These are phyloP conservation scores for Phalloptychus januarius DNA, from an alignment of 2,797 vertebrate species.

Conservation along the genomic window DNA sequence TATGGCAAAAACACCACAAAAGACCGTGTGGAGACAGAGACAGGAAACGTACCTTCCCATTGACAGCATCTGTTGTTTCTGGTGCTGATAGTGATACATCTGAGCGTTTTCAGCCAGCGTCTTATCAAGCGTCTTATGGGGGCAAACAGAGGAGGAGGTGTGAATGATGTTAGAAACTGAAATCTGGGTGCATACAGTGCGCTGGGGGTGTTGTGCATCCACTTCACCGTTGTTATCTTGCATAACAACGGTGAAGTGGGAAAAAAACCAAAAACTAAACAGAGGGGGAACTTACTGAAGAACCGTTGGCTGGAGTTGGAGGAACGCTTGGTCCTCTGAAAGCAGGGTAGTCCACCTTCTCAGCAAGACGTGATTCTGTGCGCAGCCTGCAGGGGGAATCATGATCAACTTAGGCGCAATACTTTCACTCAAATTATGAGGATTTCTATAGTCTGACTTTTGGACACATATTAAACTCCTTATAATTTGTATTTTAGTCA, in stretches of 20 bases:
- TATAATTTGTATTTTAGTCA: not conserved
- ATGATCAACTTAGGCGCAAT: not conserved
- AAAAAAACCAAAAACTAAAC: slow-evolving; percentile 3
- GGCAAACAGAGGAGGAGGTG: slow-evolving; percentile 18
- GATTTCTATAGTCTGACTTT: not conserved
- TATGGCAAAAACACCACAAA: not conserved
- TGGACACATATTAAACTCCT: not conserved
- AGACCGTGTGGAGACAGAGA: not conserved
- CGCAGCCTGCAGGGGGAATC: slow-evolving; percentile 80
- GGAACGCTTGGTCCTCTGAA: slow-evolving; percentile 55
- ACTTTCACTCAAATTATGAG: not conserved
- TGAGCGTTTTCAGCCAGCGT: slow-evolving; percentile 91
- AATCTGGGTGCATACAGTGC: not conserved
- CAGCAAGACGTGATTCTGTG: slow-evolving; percentile 81
- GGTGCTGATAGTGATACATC: slow-evolving; percentile 98
- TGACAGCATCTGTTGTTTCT: slow-evolving; percentile 96
- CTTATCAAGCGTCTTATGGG: slow-evolving; percentile 87
- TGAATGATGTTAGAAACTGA: slow-evolving; percentile 6
- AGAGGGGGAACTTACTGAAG: slow-evolving; percentile 72
- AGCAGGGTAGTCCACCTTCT: slow-evolving; percentile 89
- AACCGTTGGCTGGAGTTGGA: slow-evolving; percentile 61
- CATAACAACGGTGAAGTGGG: slow-evolving; percentile 19
- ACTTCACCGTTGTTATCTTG: too few relatives aligned
- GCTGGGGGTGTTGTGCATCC: not conserved
- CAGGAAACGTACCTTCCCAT: slow-evolving; percentile 85